Conservation (phyloP, 2,113 vertebrate species). For the Eurypyga helias region DNA sequence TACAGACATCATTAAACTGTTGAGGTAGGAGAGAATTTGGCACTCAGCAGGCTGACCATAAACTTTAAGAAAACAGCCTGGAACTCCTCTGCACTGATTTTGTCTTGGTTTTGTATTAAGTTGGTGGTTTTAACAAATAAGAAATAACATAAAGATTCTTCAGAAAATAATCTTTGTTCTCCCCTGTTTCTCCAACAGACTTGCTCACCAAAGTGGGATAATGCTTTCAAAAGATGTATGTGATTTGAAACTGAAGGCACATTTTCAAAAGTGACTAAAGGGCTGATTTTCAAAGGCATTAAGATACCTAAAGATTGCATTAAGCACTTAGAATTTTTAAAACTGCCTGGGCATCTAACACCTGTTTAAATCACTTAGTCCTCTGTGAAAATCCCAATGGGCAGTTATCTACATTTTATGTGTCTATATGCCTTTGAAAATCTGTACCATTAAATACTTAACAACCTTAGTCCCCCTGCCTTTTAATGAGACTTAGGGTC, state of each 20-base stretch:
- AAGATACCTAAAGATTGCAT: constrained; percentile 41
- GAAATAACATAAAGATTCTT: not conserved
- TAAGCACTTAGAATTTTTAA: constrained; percentile 51
- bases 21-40: not conserved
- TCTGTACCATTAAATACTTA: constrained; percentile 56
- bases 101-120: not conserved
- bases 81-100: not conserved
- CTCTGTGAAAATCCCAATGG: constrained; percentile 33
- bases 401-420: constrained; percentile 48
- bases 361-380: constrained; percentile 61
- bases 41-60: not conserved
- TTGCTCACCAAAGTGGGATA: not conserved
- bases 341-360: constrained; percentile 15
- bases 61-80: not conserved
- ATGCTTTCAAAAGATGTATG: not conserved
- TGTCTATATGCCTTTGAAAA: constrained; percentile 49
- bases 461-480: not conserved
- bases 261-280: constrained; percentile 8
- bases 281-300: constrained; percentile 49
- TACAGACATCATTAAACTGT: not conserved
- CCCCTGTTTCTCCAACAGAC: not conserved
- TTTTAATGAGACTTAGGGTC: constrained; percentile 31
- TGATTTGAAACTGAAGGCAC: not conserved
- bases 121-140: not conserved
- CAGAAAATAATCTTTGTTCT: not conserved